Evolutionary conservation across 2,888 invertebrate genomes (phyloP).

Genomic region (Epinotia demarniana): DNA sequence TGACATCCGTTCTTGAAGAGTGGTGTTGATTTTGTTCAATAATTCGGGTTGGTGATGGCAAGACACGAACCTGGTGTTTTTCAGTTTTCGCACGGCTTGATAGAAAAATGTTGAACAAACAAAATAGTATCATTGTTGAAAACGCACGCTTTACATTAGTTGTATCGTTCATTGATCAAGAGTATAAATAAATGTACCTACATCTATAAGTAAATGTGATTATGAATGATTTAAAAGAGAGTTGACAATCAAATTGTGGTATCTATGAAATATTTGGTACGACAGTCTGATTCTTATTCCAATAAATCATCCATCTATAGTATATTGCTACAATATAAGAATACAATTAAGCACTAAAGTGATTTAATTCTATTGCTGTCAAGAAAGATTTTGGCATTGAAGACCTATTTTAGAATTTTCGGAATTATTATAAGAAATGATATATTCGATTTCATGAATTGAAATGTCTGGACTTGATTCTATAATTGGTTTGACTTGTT

Average conservation of each 20-base stretch:
- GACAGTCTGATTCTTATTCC: neutral
- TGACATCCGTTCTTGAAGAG: neutral
- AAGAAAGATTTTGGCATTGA: neutral
- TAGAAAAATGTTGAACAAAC: neutral
- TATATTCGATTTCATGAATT: neutral
- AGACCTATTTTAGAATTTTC: neutral
- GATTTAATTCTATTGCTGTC: neutral
- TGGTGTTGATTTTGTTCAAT: neutral
- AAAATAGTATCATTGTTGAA: neutral
- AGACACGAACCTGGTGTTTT: neutral
- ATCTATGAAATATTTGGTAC: neutral
- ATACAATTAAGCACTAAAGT: neutral
- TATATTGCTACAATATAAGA: neutral
- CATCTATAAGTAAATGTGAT: neutral
- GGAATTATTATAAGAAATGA: neutral
- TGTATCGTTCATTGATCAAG: conserved; percentile 11
- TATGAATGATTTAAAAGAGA: neutral
- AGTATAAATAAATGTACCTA: neutral
- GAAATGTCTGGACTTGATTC: neutral
- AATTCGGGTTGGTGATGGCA: neutral
- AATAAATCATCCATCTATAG: neutral
- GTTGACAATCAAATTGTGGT: neutral
- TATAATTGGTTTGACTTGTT: neutral
- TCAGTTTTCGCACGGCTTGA: neutral
- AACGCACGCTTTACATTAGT: conserved; percentile 12